Evolutionary conservation across 2,113 vertebrate species (phyloP), one percentile per base, ranked within the genome.

Genomic region (Myxocyprinus asiaticus): DNA sequence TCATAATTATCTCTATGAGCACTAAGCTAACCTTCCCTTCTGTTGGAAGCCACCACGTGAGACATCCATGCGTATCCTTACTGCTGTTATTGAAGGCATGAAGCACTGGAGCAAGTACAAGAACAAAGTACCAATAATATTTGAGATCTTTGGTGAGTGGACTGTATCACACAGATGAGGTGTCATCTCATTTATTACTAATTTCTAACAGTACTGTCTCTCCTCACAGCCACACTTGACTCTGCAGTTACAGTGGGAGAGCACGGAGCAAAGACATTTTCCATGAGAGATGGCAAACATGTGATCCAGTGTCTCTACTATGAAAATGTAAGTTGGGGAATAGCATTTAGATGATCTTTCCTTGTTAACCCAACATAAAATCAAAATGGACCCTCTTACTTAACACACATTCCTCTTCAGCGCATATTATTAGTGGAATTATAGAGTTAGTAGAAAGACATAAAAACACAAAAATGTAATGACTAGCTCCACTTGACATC

Each of bases 61-160:
- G 68, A 93, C 88, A 88, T 94, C 95, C 56, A 87, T 99, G 83
- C 91, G 95, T 83, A 94, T 98, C 85, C 66, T 98, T 86, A 95
- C 95, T 79, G 90, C 93, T 77, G 94, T 95, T 78, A 96, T 98
- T 79, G 92, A 93, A 80, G 96, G 96, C 70, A 92, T 98, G 95
- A 97, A 89, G 88, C 93, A 96, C 87, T 99, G 98, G 98, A 92
- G 90, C 86, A 94, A 95, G 80, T 96, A 93, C 67, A 78, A 91
- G 81, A 90, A 93, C 78, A 95, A 90, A 92, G 86, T 89, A 62
- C 61, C 92, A 0, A 88, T 94, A 62, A 82, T 98, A 17, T 98
- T 97, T 92, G 96, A 99, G 91, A 87, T 98, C 85, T 90, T 98
- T 84, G 97, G 98, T 98, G 87, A 87, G 95, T 87, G 71, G 17